Evolutionary conservation across 2,113 vertebrate genomes (phyloP).

Genomic region (Chloropsis cyanopogon): DNA sequence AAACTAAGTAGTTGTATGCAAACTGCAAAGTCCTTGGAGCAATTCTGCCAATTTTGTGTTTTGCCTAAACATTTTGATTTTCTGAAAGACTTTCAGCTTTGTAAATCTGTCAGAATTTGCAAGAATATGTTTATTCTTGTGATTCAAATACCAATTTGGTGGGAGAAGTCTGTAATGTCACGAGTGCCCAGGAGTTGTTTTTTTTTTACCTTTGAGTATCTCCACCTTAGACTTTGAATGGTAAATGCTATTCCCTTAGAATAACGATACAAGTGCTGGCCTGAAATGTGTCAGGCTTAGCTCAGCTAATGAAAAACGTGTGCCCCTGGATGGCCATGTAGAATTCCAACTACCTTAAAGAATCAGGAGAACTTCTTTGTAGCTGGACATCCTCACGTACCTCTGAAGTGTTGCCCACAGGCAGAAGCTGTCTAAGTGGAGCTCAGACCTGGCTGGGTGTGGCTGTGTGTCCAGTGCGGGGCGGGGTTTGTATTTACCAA

Average conservation of each 20-base stretch:
- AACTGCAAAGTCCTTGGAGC: neutral
- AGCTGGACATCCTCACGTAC: accelerated
- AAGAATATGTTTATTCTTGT: neutral
- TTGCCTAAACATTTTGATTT: neutral
- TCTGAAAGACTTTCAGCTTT: neutral
- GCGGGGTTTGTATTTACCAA: neutral
- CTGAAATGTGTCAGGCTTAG: neutral
- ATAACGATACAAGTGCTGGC: neutral
- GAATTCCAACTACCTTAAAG: neutral
- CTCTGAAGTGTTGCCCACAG: neutral
- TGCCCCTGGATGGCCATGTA: neutral
- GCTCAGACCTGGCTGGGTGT: neutral
- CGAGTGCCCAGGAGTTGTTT: neutral
- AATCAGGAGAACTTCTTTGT: neutral
- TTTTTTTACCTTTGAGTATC: neutral
- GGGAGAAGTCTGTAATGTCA: neutral
- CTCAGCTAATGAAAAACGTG: neutral
- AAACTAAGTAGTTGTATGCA: neutral
- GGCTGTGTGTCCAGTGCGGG: neutral
- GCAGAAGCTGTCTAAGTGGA: neutral
- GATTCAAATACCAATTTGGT: neutral
- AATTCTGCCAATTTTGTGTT: neutral
- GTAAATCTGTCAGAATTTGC: neutral
- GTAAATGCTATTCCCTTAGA: neutral
- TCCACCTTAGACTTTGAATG: neutral